Evolutionary conservation across 1,140 invertebrate genomes (phyloP).

Genomic region (Bombus turneri): DNA sequence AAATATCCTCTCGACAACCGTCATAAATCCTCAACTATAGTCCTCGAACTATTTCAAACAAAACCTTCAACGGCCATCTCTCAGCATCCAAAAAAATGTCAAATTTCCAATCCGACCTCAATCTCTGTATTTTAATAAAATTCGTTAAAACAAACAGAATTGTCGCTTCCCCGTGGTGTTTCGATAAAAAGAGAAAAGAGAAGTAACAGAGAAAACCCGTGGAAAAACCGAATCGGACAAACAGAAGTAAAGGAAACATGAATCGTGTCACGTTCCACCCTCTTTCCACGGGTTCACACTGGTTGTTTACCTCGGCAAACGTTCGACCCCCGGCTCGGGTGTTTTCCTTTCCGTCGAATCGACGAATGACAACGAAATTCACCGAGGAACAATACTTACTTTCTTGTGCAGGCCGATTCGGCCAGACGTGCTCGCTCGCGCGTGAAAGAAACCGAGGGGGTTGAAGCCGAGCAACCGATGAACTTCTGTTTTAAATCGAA

Average conservation of each 20-base stretch:
- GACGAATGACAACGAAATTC: slow-evolving; percentile 42
- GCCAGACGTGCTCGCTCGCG: not conserved
- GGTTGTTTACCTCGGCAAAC: slow-evolving; percentile 55
- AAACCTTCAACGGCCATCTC: not conserved
- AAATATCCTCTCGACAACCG: too few relatives aligned
- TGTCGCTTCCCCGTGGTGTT: not conserved
- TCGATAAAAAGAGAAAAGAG: not conserved
- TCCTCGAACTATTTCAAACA: not conserved
- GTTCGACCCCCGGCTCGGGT: not conserved
- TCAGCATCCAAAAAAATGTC: not conserved
- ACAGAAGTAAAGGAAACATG: not conserved
- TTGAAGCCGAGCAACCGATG: slow-evolving; percentile 10
- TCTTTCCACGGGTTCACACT: slow-evolving; percentile 12
- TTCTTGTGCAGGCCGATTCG: slow-evolving; percentile 18
- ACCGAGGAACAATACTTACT: slow-evolving; percentile 37
- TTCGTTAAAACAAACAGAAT: not conserved
- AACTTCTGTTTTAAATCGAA: slow-evolving; percentile 46
- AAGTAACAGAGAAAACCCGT: too few relatives aligned
- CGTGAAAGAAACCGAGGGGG: slow-evolving; percentile 31
- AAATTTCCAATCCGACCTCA: not conserved
- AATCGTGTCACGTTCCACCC: slow-evolving; percentile 16
- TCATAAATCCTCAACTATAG: too few relatives aligned
- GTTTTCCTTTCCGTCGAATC: slow-evolving; percentile 63
- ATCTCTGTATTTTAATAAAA: not conserved
- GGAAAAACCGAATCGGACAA: not conserved